Evolutionary conservation across 2,888 invertebrate species (phyloP), one percentile per base, ranked within the genome.

Genomic region (Salticus scenicus): DNA sequence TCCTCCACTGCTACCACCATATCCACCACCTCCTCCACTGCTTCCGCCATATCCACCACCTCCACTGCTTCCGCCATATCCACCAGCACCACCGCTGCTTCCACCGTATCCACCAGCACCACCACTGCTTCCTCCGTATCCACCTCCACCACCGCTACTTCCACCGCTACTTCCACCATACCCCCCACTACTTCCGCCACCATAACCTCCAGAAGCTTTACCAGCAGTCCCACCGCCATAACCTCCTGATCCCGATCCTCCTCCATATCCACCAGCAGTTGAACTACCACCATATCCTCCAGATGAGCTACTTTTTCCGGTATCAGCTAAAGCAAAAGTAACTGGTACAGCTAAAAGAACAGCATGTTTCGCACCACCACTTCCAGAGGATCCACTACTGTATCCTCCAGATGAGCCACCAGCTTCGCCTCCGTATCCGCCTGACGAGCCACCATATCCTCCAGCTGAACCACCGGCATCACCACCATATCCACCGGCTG

Each of bases 281-380:
- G 78, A 42, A 10, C 85, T 79, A 20, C 77, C 78, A 14, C 79
- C 85, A 31, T 77, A 78, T 27, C 85, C 86, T 10, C 86, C 86
- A 14, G 76, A 71, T 20, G 86, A 70, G 24, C 75, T 75, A 42
- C 85, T 79, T n/a, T 79, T 74, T 28, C 63, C 86, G 14, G 67
- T 75, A 70, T 85, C 78, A 63, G 78, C 84, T 4, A 86, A n/a
- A 14, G 86, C 86, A 64, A 86, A 86, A 20, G 80, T 86, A 8
- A 86, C 86, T 12, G 86, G 86, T 20, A 86, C 80, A 27, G 86
- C 86, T 81, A 86, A 73, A 12, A 86, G 81, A 10, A 86, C 86
- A 33, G 86, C 86, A 37, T 86, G 86, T 67, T 81, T 81, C 33
- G 75, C 86, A 14, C 80, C 86, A 5, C 73, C 42, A 14, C 86